phyloP scores from a whole-genome alignment of 2,888 invertebrate species.

The Tetranychus piercei region DNA sequence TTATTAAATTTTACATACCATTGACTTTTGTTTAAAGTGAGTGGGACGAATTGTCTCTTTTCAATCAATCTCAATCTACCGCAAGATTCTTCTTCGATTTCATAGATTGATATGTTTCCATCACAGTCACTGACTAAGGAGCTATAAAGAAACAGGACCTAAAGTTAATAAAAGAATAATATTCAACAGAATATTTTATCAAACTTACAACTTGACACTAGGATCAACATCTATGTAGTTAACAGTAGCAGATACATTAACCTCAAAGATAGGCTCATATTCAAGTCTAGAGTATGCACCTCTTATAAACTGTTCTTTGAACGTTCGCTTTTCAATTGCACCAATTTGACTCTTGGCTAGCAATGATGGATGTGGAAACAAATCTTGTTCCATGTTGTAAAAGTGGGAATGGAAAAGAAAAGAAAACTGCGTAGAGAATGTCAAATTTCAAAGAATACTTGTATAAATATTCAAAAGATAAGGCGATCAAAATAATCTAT shows the following conservation, averaged over 20 bases:
- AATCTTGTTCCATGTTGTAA: no score
- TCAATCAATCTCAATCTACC: not conserved
- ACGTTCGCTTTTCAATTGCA: no score
- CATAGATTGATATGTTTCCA: not conserved
- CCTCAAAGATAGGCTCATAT: not conserved
- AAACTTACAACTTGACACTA: not conserved
- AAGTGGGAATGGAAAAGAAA: no score
- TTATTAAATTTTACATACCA: no score
- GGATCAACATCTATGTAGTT: not conserved
- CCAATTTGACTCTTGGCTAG: no score
- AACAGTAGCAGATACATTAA: not conserved
- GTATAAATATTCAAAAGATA: no score
- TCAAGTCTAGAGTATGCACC: not conserved
- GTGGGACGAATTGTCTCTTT: not conserved
- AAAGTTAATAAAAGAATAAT: not conserved
- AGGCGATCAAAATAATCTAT: no score
- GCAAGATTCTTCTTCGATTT: not conserved
- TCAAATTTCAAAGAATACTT: no score
- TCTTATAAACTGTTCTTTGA: no score
- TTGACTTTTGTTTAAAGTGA: not conserved
- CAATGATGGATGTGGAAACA: no score
- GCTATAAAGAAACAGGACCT: not conserved
- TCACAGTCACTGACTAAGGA: not conserved
- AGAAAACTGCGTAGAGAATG: no score
- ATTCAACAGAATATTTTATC: not conserved